Percentiles rank a stretch among this genome's conserved stretches.
These are phyloP conservation scores for Zeuzera pyrina DNA, from an alignment of 2,888 invertebrate genomes.

Conservation along the genomic window DNA sequence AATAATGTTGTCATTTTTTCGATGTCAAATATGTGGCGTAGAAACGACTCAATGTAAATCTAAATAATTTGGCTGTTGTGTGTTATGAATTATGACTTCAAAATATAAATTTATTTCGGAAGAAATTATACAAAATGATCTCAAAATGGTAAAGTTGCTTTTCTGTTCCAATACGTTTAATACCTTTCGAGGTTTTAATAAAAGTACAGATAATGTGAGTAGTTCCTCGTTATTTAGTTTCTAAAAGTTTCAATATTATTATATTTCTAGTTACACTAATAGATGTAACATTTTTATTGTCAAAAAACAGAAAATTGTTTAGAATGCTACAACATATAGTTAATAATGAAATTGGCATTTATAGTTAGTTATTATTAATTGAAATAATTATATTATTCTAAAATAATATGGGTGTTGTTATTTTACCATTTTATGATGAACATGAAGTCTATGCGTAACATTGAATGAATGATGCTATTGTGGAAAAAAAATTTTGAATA, in stretches of 20 bases:
- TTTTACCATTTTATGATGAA: slow-evolving; percentile 28
- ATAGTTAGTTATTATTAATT: slow-evolving; percentile 73
- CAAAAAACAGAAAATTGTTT: slow-evolving; percentile 41
- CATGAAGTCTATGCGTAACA: no score
- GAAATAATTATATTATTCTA: slow-evolving; percentile 74
- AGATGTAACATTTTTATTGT: slow-evolving; percentile 35
- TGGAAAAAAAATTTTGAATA: no score
- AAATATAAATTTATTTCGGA: not conserved
- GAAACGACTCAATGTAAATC: slow-evolving; percentile 12
- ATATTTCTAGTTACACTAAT: slow-evolving; percentile 33
- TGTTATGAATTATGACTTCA: slow-evolving; percentile 8
- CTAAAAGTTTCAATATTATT: slow-evolving; percentile 17
- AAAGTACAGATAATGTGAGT: slow-evolving; percentile 1
- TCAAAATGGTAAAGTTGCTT: not conserved
- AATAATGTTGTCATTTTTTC: slow-evolving; percentile 8
- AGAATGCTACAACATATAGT: slow-evolving; percentile 58
- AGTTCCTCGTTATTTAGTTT: slow-evolving; percentile 23
- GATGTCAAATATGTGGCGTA: not conserved
- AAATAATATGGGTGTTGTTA: slow-evolving; percentile 65
- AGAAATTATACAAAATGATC: not conserved
- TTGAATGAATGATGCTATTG: no score
- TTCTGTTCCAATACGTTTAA: not conserved
- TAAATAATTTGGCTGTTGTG: slow-evolving; percentile 25
- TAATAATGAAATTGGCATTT: slow-evolving; percentile 62
- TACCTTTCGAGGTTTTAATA: not conserved